These are phyloP conservation scores for Nasonia longicornis DNA, from an alignment of 1,140 invertebrate genomes.

Conservation along the genomic window DNA sequence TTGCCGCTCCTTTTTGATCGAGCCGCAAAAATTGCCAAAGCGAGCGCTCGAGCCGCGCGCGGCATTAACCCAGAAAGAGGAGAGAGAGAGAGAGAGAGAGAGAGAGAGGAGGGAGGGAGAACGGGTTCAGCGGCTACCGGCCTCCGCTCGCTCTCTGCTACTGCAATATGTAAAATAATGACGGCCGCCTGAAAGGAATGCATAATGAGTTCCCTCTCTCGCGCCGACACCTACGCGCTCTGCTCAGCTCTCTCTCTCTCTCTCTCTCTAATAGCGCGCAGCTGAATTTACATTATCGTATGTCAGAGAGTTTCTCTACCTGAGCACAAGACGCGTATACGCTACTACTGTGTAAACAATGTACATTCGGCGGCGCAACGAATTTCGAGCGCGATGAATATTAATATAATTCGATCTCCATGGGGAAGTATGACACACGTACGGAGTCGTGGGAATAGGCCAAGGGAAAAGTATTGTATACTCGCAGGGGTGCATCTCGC, in stretches of 20 bases:
- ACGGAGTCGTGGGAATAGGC: slow-evolving; percentile 13
- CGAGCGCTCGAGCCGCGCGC: slow-evolving; percentile 15
- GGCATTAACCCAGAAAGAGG: slow-evolving; percentile 32
- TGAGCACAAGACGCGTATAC: neutral
- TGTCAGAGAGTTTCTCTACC: slow-evolving; percentile 26
- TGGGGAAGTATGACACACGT: neutral
- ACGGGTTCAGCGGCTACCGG: slow-evolving; percentile 20
- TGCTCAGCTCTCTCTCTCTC: slow-evolving; percentile 46
- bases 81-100: neutral
- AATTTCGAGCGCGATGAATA: slow-evolving; percentile 21
- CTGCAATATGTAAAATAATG: slow-evolving; percentile 55
- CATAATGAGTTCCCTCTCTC: slow-evolving; percentile 54
- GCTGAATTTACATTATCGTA: slow-evolving; percentile 37
- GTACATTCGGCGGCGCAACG: neutral
- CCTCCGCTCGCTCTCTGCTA: neutral
- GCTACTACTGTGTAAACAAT: neutral
- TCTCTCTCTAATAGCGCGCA: slow-evolving; percentile 51
- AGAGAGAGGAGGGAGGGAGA: neutral
- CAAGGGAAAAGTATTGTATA: neutral
- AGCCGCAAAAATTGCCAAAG: slow-evolving; percentile 45
- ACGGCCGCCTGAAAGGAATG: slow-evolving; percentile 56
- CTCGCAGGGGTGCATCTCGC: neutral
- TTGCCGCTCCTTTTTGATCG: slow-evolving; percentile 45
- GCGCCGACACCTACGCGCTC: slow-evolving; percentile 24
- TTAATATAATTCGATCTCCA: slow-evolving; percentile 40